Base-by-base conservation (phyloP, 35 echinoderm and acorn worm genomes). In the Nesometra sesokonis region DNA sequence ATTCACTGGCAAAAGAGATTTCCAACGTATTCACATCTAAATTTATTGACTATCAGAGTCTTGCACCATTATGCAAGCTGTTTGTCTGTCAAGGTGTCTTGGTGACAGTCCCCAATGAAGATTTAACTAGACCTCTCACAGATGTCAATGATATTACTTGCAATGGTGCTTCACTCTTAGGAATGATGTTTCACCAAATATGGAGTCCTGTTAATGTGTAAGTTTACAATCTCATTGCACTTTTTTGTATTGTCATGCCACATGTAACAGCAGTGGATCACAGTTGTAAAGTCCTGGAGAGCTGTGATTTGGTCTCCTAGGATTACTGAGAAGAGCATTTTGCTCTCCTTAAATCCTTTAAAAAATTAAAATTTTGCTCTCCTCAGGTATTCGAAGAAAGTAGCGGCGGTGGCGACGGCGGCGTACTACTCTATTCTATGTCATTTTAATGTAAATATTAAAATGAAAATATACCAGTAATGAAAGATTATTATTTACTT, bases 31-130 rank as follows among this genome's bases (percentile, higher is more conserved):
- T 83, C 0, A n/a, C 35, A 7, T 29, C 21, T 30, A 77, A 32
- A 31, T 35, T 29, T 31, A 19, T 80, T 34, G 32, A 57, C 0
- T 67, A 35, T 82, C 0, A 36, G 11, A 57, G 13, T 76, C 35
- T 76, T 19, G n/a, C 80, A 13, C 34, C 23, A 37, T 34, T 83
- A 0, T 89, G 82, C 21, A 47, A 86, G 33, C 83, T 93, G 15
- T 93, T 85, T 39, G 3, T 93, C 29, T 93, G 87, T 40, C 87
- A 93, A 67, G 91, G 91, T 13, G 82, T 93, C 8, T 34, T 93
- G 17, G 91, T 82, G 0, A 89, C 88, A 81, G 35, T 93, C 30
- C 57, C 82, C 30, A 30, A 34, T 17, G 43, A 57, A 29, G 86
- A 93, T 78, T 87, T 93, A 0, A 17, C 47, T 3, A 33, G 79